Evolutionary conservation across 2,888 invertebrate genomes (phyloP).

Genomic region (Drosophila anceps): DNA sequence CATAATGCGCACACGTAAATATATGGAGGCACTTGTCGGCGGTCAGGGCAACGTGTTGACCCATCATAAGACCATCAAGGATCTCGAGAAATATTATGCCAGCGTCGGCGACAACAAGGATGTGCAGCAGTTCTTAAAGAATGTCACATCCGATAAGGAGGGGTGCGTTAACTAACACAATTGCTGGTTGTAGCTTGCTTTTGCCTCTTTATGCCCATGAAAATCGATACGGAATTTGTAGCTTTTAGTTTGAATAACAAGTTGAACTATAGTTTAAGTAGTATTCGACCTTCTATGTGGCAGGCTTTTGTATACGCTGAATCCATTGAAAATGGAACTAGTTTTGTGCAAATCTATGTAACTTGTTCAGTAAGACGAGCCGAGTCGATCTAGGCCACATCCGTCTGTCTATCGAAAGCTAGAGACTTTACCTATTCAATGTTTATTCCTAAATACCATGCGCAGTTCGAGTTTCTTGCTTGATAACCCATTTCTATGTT

Average conservation of each 20-base stretch:
- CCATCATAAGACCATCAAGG: conserved; percentile 94
- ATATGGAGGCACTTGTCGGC: conserved; percentile 96
- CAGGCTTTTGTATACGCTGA: not conserved
- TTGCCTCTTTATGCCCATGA: not conserved
- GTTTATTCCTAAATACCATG: not conserved
- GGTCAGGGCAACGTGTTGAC: conserved; percentile 94
- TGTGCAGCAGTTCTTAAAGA: conserved; percentile 95
- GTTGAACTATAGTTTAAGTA: not conserved
- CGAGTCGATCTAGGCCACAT: not conserved
- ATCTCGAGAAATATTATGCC: conserved; percentile 93
- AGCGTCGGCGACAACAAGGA: conserved; percentile 91
- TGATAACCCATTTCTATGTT: not conserved
- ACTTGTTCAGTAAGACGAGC: not conserved
- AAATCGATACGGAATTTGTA: not conserved
- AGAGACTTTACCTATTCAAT: too few species aligned
- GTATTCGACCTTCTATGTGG: not conserved
- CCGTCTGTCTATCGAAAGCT: not conserved
- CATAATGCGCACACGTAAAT: conserved; percentile 96
- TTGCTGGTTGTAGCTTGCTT: not conserved
- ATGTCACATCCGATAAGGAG: conserved; percentile 96
- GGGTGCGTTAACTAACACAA: conserved; percentile 89
- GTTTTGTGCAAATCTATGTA: not conserved
- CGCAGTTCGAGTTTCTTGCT: not conserved
- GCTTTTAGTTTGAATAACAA: not conserved
- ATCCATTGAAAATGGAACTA: not conserved